Percentiles rank a stretch among this genome's conserved stretches.
Conservation (phyloP, 1,140 invertebrate genomes). For the Holotrichia oblita region DNA sequence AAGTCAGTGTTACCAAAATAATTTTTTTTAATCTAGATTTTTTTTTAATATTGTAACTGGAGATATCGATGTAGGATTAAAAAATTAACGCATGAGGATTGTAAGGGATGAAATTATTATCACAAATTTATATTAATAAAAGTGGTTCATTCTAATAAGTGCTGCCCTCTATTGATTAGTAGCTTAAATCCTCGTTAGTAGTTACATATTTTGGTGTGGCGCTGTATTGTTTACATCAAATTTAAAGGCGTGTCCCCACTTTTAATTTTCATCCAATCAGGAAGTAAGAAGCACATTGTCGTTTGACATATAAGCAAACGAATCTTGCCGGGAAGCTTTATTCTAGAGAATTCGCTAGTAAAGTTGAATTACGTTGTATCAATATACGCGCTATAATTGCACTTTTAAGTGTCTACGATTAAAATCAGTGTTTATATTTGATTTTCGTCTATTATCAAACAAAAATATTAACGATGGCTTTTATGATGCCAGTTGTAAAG, state of each 20-base stretch:
- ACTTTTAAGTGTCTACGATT: neutral
- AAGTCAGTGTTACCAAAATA: neutral
- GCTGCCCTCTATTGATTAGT: neutral
- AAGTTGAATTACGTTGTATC: neutral
- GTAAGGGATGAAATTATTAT: too few relatives aligned
- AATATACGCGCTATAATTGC: neutral
- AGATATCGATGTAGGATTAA: too few relatives aligned
- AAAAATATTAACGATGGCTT: conserved; percentile 76
- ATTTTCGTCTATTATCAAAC: neutral
- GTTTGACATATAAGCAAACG: conserved; percentile 45
- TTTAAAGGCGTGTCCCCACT: conserved; percentile 39
- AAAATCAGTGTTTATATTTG: conserved; percentile 2
- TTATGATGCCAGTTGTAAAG: conserved; percentile 93
- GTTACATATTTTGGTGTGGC: conserved; percentile 39
- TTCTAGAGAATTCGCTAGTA: conserved; percentile 35
- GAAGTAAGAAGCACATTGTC: conserved; percentile 1
- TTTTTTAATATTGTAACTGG: too few relatives aligned
- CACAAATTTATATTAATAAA: too few relatives aligned
- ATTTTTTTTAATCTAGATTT: too few relatives aligned
- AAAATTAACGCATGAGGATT: too few relatives aligned
- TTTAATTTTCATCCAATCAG: conserved; percentile 40
- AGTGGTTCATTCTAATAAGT: neutral
- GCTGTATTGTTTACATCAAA: conserved; percentile 1
- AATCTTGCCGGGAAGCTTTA: conserved; percentile 39
- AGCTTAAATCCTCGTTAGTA: neutral